Evolutionary conservation across 2,113 vertebrate species (phyloP).

Genomic region (Amphilophus citrinellus): DNA sequence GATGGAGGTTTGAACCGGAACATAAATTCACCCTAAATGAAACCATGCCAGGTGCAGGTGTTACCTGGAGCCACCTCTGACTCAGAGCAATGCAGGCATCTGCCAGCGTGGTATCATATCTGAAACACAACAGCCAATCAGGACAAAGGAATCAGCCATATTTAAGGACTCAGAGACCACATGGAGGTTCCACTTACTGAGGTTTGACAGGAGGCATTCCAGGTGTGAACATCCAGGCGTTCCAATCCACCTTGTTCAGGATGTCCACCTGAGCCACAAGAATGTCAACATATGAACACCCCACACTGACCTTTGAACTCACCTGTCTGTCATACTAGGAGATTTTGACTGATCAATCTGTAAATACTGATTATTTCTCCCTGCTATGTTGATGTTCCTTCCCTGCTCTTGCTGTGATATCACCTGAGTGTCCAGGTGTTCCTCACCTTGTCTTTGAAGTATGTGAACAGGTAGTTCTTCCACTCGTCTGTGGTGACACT

Average conservation of each 20-base stretch:
- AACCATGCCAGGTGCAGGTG: background rate
- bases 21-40: background rate
- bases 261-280: slow-evolving; percentile 83
- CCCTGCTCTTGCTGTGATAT: background rate
- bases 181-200: slow-evolving; percentile 78
- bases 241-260: slow-evolving; percentile 95
- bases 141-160: background rate
- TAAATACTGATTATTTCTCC: background rate
- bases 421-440: background rate
- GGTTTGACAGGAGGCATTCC: slow-evolving; percentile 93
- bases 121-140: slow-evolving; percentile 60
- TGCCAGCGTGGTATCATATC: slow-evolving; percentile 92
- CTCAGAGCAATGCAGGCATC: slow-evolving; percentile 88
- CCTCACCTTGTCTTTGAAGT: slow-evolving; percentile 94
- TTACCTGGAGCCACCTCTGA: slow-evolving; percentile 89
- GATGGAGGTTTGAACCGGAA: background rate
- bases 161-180: background rate
- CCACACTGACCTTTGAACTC: background rate
- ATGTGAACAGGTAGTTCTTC: slow-evolving; percentile 92
- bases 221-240: slow-evolving; percentile 91
- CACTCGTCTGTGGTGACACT: slow-evolving; percentile 91
- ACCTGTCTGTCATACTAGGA: background rate
- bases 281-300: background rate
- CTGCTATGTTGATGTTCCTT: background rate
- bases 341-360: background rate